phyloP scores from a whole-genome alignment of 2,113 vertebrate species.

The Orientallactaga bullata region DNA sequence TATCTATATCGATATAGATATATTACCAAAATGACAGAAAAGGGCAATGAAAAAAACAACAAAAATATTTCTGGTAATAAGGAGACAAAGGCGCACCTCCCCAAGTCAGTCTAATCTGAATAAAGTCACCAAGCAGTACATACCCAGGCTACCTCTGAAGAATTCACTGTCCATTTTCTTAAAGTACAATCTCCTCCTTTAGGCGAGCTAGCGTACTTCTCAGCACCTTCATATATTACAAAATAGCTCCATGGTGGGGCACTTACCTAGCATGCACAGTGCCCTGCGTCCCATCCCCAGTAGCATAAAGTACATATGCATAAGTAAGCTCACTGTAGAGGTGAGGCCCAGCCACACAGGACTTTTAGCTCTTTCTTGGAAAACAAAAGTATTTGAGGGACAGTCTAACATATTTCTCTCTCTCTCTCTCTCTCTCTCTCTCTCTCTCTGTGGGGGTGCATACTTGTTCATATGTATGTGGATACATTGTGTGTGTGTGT shows the following conservation, averaged over 20 bases:
- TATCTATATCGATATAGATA: constrained; percentile 14
- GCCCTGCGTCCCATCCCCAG: not conserved
- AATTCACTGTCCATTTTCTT: constrained; percentile 59
- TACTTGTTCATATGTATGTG: too few relatives aligned
- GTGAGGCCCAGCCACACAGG: not conserved
- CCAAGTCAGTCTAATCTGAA: constrained; percentile 24
- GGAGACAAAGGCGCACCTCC: too few relatives aligned
- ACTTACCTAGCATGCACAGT: not conserved
- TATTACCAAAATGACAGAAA: constrained; percentile 59
- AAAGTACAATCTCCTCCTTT: not conserved
- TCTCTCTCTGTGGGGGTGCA: too few relatives aligned
- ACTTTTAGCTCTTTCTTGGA: not conserved
- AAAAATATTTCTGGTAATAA: too few relatives aligned
- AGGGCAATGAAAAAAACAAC: constrained; percentile 55
- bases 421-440: too few relatives aligned
- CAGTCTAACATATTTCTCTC: constrained; percentile 2
- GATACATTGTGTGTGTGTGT: too few relatives aligned
- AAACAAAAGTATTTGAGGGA: not conserved
- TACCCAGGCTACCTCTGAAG: not conserved
- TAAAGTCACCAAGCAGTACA: constrained; percentile 50
- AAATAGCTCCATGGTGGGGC: not conserved
- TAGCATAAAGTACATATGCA: not conserved
- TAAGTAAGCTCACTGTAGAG: not conserved
- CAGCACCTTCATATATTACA: not conserved
- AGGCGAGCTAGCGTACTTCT: not conserved